Evolutionary conservation across 2,797 vertebrate genomes (phyloP).

Genomic region (Oreochromis grahami): DNA sequence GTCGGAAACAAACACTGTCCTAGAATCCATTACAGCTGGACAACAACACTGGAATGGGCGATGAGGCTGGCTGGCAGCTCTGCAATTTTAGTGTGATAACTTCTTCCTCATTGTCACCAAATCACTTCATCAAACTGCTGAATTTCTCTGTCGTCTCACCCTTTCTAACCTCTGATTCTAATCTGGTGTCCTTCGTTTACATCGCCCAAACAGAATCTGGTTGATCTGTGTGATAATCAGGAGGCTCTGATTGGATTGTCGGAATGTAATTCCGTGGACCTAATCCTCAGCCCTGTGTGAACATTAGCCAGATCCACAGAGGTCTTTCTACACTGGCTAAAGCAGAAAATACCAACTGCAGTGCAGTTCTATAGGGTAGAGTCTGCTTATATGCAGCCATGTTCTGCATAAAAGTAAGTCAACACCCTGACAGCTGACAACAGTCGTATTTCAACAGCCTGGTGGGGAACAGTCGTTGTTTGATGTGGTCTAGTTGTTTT

Average conservation of each 20-base stretch:
- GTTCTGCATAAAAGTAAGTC: conserved; percentile 42
- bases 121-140: conserved; percentile 44
- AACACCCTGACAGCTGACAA: conserved; percentile 42
- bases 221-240: conserved; percentile 65
- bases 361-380: neutral
- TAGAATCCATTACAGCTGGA: conserved; percentile 49
- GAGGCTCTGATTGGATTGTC: conserved; percentile 66
- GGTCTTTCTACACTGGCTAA: conserved; percentile 20
- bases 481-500: conserved; percentile 39
- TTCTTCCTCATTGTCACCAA: conserved; percentile 25
- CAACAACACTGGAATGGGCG: conserved; percentile 32
- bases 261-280: conserved; percentile 59
- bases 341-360: neutral
- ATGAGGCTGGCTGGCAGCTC: conserved; percentile 21
- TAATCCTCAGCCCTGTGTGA: conserved; percentile 57
- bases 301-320: conserved; percentile 57
- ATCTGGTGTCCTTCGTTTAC: conserved; percentile 38
- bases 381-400: conserved; percentile 12
- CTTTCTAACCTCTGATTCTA: conserved; percentile 44
- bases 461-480: conserved; percentile 8
- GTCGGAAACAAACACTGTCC: conserved; percentile 54
- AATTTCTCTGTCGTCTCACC: conserved; percentile 33
- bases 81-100: conserved; percentile 13
- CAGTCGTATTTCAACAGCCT: conserved; percentile 16
- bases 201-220: conserved; percentile 50